phyloP scores from a whole-genome alignment of 2,113 vertebrate genomes.

The Tragelaphus buxtoni region DNA sequence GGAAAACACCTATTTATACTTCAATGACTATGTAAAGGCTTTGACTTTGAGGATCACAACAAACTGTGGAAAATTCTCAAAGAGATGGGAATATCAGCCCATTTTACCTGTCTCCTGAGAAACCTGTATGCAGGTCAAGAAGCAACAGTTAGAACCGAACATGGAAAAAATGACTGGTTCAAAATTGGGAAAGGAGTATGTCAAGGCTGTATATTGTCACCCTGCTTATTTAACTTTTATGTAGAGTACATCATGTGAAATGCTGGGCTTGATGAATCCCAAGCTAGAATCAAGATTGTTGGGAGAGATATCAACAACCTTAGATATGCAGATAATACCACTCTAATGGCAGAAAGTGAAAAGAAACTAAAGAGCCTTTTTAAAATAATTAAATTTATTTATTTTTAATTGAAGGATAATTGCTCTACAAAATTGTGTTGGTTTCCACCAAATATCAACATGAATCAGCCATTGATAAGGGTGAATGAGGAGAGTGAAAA shows the following conservation, averaged over 20 bases:
- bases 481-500: background rate
- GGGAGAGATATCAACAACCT: background rate
- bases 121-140: background rate
- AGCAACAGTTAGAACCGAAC: fast-evolving
- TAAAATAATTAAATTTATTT: background rate
- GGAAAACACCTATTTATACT: background rate
- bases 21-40: background rate
- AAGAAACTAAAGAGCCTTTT: background rate
- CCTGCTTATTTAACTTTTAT: background rate
- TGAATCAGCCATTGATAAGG: background rate
- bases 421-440: background rate
- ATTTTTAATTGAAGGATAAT: background rate
- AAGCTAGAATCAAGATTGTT: background rate
- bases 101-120: background rate
- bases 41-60: background rate
- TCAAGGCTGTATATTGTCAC: background rate
- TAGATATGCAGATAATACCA: background rate
- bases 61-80: background rate
- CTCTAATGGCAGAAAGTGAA: background rate
- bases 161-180: background rate
- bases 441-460: background rate
- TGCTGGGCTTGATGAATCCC: background rate
- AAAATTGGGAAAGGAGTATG: background rate
- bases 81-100: background rate
- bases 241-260: background rate